These are phyloP conservation scores for Nomada ruficornis DNA, from an alignment of 2,888 invertebrate genomes.

Conservation along the genomic window DNA sequence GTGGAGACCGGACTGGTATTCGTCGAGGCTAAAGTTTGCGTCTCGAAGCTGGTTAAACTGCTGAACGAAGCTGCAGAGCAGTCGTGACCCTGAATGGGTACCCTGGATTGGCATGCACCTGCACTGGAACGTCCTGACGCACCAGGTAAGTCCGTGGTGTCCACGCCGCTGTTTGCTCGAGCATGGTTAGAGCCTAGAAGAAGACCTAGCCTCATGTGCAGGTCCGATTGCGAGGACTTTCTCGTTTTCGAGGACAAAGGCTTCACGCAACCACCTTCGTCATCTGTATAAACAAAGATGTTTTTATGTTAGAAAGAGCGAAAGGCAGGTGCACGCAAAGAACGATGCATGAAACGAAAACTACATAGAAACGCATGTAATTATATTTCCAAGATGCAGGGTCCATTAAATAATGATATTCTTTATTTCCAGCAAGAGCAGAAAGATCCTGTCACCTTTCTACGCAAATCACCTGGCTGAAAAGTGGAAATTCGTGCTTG, in stretches of 20 bases:
- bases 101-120: slow-evolving; percentile 53
- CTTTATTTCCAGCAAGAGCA: no score
- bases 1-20: slow-evolving; percentile 96
- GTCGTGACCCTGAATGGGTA: slow-evolving; percentile 72
- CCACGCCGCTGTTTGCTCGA: slow-evolving; percentile 82
- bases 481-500: not conserved
- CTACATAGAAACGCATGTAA: slow-evolving; percentile 13
- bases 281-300: slow-evolving; percentile 85
- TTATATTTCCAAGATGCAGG: slow-evolving; percentile 45
- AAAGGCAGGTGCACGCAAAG: fast-evolving
- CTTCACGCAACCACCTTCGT: slow-evolving; percentile 90
- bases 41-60: slow-evolving; percentile 86
- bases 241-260: slow-evolving; percentile 84
- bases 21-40: slow-evolving; percentile 90
- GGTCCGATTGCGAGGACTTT: slow-evolving; percentile 89
- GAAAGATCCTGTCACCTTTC: not conserved
- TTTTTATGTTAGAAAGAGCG: not conserved
- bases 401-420: not conserved
- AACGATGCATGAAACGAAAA: slow-evolving; percentile 21
- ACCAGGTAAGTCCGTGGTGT: slow-evolving; percentile 79
- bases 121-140: slow-evolving; percentile 49
- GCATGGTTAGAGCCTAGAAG: slow-evolving; percentile 89
- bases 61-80: slow-evolving; percentile 85
- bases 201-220: slow-evolving; percentile 93
- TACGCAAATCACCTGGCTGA: not conserved